phyloP scores from a whole-genome alignment of 2,888 invertebrate genomes.

The Chydorus sphaericus region DNA sequence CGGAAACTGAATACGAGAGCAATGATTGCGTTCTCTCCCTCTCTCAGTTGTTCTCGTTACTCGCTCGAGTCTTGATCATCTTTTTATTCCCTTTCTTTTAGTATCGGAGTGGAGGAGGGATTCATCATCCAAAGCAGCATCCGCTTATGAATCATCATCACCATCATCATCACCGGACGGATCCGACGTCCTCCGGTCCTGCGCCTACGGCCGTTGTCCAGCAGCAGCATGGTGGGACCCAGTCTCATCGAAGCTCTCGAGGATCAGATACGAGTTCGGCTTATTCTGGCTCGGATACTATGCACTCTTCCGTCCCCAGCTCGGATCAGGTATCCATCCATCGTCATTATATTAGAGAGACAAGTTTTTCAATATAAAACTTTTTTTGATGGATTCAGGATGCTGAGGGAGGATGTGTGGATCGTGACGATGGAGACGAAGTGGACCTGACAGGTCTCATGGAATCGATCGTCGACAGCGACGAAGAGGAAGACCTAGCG shows the following conservation, averaged over 20 bases:
- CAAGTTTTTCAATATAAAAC: background rate
- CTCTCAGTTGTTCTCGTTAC: too few relatives aligned
- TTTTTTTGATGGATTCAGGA: slow-evolving; percentile 18
- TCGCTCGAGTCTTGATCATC: too few relatives aligned
- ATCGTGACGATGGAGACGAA: slow-evolving; percentile 41
- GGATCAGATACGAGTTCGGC: slow-evolving; percentile 92
- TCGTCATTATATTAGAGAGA: too few relatives aligned
- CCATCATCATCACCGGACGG: background rate
- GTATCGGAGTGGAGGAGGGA: background rate
- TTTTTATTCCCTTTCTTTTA: background rate
- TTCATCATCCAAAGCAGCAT: slow-evolving; percentile 7
- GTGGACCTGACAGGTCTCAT: slow-evolving; percentile 85
- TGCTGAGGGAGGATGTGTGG: slow-evolving; percentile 19
- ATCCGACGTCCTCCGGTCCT: slow-evolving; percentile 40
- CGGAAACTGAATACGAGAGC: too few relatives aligned
- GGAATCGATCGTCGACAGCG: slow-evolving; percentile 90
- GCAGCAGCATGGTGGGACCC: too few relatives aligned
- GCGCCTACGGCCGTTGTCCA: slow-evolving; percentile 48
- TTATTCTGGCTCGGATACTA: slow-evolving; percentile 90
- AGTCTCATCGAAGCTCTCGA: slow-evolving; percentile 58
- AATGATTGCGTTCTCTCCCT: too few relatives aligned
- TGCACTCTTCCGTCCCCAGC: slow-evolving; percentile 73
- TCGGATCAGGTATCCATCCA: slow-evolving; percentile 51
- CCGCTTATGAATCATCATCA: slow-evolving; percentile 1
- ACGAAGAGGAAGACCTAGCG: slow-evolving; percentile 84